A percentile compares a stretch with the other conserved stretches of the same genome.
phyloP scores from a whole-genome alignment of 1,140 invertebrate species.

The Panagrolaimus sp. region DNA sequence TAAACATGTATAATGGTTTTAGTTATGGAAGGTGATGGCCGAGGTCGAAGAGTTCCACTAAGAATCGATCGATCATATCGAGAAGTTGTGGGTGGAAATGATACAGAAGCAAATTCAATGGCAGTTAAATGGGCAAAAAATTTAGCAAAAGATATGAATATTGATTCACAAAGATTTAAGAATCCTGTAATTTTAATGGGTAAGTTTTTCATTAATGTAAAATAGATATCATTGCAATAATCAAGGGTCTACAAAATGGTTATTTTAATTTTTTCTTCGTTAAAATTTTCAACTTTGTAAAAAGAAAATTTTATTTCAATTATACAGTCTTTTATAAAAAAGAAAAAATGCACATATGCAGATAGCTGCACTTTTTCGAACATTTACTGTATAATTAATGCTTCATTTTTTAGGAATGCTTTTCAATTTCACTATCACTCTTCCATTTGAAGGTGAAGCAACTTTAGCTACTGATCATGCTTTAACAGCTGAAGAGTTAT shows the following conservation, averaged over 20 bases:
- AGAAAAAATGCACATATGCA: too few species aligned
- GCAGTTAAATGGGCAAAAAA: background rate
- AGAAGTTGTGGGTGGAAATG: background rate
- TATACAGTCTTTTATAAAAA: too few species aligned
- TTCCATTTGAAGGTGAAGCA: slow-evolving; percentile 14
- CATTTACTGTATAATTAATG: too few species aligned
- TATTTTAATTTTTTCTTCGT: too few species aligned
- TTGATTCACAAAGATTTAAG: slow-evolving; percentile 5
- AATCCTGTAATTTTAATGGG: background rate
- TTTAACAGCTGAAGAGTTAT: background rate
- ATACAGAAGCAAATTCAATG: background rate
- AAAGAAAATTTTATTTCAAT: too few species aligned
- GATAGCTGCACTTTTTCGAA: too few species aligned
- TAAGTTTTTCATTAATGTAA: too few species aligned
- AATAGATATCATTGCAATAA: too few species aligned
- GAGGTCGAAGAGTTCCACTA: background rate
- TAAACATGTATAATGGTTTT: background rate
- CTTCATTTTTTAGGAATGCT: background rate
- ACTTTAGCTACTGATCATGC: background rate
- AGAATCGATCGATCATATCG: background rate
- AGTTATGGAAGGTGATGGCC: background rate
- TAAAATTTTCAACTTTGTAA: too few species aligned
- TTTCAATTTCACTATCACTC: slow-evolving; percentile 9
- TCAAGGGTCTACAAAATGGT: too few species aligned
- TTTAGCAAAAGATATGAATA: background rate